phyloP scores from a whole-genome alignment of 2,113 vertebrate species.

The Theristicus caerulescens region DNA sequence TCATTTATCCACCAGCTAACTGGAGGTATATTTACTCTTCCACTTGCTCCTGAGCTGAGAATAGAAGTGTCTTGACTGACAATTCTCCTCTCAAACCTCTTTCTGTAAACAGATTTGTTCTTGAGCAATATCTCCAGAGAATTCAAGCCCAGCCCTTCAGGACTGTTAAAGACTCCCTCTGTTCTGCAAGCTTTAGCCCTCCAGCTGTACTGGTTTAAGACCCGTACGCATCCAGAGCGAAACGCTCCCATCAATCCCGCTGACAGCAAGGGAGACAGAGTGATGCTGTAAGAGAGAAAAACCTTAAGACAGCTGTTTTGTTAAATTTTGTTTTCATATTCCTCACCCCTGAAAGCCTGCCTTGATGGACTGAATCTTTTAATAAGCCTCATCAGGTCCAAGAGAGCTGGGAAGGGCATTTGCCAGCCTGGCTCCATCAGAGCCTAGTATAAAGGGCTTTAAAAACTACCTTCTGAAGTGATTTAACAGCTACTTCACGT shows the following conservation, averaged over 20 bases:
- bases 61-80: constrained; percentile 16
- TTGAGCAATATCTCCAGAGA: background rate
- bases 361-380: background rate
- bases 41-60: constrained; percentile 35
- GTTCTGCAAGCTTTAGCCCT: background rate
- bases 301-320: background rate
- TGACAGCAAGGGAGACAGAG: background rate
- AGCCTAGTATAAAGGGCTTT: constrained; percentile 25
- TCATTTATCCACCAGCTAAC: background rate
- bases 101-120: constrained; percentile 39
- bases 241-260: background rate
- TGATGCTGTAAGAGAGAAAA: background rate
- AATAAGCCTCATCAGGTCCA: background rate
- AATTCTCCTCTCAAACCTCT: background rate
- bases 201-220: background rate
- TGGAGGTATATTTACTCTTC: constrained; percentile 21
- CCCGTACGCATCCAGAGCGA: background rate
- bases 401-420: background rate
- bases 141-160: background rate
- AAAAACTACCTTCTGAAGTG: constrained; percentile 33
- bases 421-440: background rate
- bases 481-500: constrained; percentile 16
- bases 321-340: background rate
- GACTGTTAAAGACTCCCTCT: background rate
- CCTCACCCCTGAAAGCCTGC: background rate